These are phyloP conservation scores for Drosophila aldrichi DNA, from an alignment of 2,888 invertebrate genomes.

Conservation along the genomic window DNA sequence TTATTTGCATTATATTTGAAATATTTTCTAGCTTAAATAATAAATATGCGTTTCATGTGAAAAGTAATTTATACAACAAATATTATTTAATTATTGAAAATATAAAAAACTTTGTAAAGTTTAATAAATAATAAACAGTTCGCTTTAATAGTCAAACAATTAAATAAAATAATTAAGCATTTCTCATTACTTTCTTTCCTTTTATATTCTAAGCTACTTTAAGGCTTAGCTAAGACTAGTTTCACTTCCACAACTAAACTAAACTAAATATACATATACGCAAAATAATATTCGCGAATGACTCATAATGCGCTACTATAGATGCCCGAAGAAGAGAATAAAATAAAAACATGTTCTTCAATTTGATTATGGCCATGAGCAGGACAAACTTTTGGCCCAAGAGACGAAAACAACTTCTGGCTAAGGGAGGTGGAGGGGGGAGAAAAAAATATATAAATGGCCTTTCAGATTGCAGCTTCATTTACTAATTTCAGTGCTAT, in stretches of 20 bases:
- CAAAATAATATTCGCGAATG: slow-evolving; percentile 25
- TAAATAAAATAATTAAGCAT: background rate
- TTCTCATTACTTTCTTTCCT: background rate
- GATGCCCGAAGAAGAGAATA: background rate
- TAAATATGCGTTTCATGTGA: background rate
- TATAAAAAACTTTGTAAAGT: too few species aligned
- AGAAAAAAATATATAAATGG: slow-evolving; percentile 70
- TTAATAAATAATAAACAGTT: too few species aligned
- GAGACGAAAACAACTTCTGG: slow-evolving; percentile 7
- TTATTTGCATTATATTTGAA: too few species aligned
- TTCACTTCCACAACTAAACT: background rate
- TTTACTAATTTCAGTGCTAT: slow-evolving; percentile 79
- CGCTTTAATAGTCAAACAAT: background rate
- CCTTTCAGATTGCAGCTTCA: slow-evolving; percentile 81
- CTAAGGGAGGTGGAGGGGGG: background rate
- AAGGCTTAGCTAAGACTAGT: background rate
- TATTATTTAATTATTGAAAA: background rate
- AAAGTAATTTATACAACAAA: background rate
- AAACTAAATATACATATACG: background rate
- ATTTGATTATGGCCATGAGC: slow-evolving; percentile 76
- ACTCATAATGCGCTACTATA: slow-evolving; percentile 34
- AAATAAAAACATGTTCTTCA: slow-evolving; percentile 45
- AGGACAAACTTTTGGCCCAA: slow-evolving; percentile 50
- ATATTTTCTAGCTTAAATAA: too few species aligned
- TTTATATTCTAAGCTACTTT: background rate